phyloP scores from a whole-genome alignment of 2,888 invertebrate genomes.

The Biston betularia region DNA sequence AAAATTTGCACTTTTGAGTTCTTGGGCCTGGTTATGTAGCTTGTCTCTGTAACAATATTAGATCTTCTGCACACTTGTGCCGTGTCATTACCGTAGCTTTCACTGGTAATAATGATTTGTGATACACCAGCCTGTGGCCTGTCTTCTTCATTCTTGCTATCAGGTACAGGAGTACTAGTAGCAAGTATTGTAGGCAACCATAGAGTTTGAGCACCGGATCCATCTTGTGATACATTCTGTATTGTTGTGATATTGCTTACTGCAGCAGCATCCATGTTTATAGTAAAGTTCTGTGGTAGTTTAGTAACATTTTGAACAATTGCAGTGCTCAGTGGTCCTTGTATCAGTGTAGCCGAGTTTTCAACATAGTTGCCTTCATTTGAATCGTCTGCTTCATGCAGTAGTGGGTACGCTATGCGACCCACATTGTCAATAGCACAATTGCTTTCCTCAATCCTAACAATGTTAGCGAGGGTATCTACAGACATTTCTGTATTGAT shows the following conservation, averaged over 20 bases:
- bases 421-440: constrained; percentile 70
- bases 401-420: constrained; percentile 74
- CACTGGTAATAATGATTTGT: constrained; percentile 81
- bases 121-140: constrained; percentile 72
- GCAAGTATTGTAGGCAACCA: constrained; percentile 82
- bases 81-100: constrained; percentile 75
- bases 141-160: constrained; percentile 73
- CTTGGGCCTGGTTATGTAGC: constrained; percentile 72
- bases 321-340: constrained; percentile 75
- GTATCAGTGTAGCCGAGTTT: constrained; percentile 75
- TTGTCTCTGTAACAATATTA: constrained; percentile 76
- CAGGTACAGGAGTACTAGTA: constrained; percentile 68
- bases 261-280: constrained; percentile 79
- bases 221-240: constrained; percentile 81
- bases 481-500: constrained; percentile 76
- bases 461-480: constrained; percentile 75
- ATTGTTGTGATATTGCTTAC: constrained; percentile 80
- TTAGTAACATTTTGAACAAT: constrained; percentile 82
- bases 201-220: constrained; percentile 74
- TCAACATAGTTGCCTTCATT: constrained; percentile 75
- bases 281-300: constrained; percentile 80
- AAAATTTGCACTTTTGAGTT: constrained; percentile 82
- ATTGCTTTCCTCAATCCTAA: constrained; percentile 73
- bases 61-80: constrained; percentile 68
- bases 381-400: constrained; percentile 76